Evolutionary conservation across 2,797 vertebrate species (phyloP).

Genomic region (Molossus molossus): DNA sequence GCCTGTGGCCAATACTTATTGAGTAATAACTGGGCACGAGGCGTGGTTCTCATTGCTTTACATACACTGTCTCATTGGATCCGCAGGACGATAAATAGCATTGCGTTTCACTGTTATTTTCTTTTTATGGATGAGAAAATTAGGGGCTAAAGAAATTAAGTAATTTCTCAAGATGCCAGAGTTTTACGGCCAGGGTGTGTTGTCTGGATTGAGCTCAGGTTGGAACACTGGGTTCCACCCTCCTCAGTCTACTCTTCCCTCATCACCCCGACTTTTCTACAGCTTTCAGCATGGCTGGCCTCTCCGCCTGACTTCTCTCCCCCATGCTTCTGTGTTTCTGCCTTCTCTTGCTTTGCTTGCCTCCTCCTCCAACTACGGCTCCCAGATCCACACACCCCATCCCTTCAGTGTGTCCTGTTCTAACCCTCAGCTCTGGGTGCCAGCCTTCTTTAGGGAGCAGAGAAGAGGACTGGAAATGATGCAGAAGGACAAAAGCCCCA

Average conservation of each 20-base stretch:
- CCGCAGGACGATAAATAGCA: neutral
- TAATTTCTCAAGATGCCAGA: neutral
- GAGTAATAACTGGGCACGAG: neutral
- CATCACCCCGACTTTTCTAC: too few species aligned
- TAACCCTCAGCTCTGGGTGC: neutral
- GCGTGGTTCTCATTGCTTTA: neutral
- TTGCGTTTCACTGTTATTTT: neutral
- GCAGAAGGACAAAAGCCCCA: neutral
- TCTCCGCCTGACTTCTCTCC: neutral
- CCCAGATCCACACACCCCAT: neutral
- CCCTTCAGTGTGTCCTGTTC: neutral
- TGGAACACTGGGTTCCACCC: fast-evolving
- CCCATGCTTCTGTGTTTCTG: neutral
- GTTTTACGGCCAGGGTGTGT: neutral
- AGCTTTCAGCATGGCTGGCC: fast-evolving
- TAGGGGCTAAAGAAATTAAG: constrained; percentile 1
- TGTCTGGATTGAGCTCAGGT: neutral
- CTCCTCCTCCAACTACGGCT: neutral
- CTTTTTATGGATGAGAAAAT: neutral
- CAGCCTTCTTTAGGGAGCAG: neutral
- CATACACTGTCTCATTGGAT: neutral
- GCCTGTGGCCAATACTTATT: neutral
- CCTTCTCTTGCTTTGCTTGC: neutral
- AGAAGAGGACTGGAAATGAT: neutral
- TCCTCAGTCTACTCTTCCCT: neutral